A percentile compares a stretch with the other conserved stretches of the same genome.
Evolutionary conservation across 2,797 vertebrate species (phyloP).

Genomic region (Brachymystax lenok): DNA sequence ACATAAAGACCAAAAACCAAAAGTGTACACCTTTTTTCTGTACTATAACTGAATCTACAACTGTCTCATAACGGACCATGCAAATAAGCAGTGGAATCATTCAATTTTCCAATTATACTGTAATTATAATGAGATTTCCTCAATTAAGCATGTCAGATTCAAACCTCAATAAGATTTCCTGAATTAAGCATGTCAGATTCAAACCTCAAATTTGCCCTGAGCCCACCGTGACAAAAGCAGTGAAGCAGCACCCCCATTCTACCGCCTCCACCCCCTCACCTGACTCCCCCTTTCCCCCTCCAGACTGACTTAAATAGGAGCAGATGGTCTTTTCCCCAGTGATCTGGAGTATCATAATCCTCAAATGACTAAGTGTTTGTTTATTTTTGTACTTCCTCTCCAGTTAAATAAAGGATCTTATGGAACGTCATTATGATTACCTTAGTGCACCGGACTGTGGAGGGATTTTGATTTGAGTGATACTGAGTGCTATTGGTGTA

Average conservation of each 20-base stretch:
- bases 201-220: conserved; percentile 35
- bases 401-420: conserved; percentile 58
- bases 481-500: background rate
- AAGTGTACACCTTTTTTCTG: conserved; percentile 42
- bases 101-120: conserved; percentile 56
- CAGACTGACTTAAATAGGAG: conserved; percentile 49
- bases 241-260: conserved; percentile 26
- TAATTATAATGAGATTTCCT: conserved; percentile 57
- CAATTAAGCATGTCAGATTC: conserved; percentile 46
- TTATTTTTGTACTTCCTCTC: conserved; percentile 66
- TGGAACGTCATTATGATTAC: conserved; percentile 27
- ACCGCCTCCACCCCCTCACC: conserved; percentile 6
- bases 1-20: background rate
- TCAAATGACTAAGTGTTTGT: conserved; percentile 63
- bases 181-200: conserved; percentile 45
- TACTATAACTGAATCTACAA: conserved; percentile 28
- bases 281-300: conserved; percentile 24
- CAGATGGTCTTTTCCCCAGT: conserved; percentile 64
- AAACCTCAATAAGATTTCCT: conserved; percentile 53
- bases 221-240: conserved; percentile 29
- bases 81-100: conserved; percentile 52
- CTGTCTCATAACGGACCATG: conserved; percentile 35
- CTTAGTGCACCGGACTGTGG: conserved; percentile 11
- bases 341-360: conserved; percentile 62
- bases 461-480: background rate